Percentiles rank a stretch among this genome's conserved stretches.
Evolutionary conservation across 2,797 vertebrate genomes (phyloP).

Genomic region (Mico argentatus): DNA sequence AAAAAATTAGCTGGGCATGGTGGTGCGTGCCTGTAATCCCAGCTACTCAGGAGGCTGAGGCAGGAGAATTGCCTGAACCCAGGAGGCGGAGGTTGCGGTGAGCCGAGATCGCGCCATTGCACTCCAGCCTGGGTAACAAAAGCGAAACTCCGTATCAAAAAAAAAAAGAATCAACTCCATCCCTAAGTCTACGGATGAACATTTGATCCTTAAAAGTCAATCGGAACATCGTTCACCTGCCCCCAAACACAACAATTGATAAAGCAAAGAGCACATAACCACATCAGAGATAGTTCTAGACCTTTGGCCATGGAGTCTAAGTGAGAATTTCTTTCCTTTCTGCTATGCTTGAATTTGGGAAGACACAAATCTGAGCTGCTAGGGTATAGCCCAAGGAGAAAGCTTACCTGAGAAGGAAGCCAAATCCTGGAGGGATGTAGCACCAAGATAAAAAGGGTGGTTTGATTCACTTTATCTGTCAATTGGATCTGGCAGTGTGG

Average conservation of each 20-base stretch:
- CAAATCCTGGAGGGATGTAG: not conserved
- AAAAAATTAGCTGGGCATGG: no score
- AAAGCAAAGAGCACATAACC: not conserved
- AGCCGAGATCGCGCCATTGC: no score
- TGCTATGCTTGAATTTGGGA: not conserved
- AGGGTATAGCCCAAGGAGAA: not conserved
- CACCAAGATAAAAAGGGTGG: not conserved
- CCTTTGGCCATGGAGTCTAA: not conserved
- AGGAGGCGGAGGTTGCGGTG: no score
- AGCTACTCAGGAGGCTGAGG: no score
- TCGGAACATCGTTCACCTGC: not conserved
- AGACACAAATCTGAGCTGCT: not conserved
- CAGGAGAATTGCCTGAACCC: no score
- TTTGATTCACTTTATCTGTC: not conserved
- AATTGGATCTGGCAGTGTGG: not conserved
- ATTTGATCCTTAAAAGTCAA: not conserved
- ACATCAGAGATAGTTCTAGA: not conserved
- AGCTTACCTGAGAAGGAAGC: not conserved
- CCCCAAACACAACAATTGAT: not conserved
- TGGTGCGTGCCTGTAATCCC: no score
- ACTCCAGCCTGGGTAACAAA: no score
- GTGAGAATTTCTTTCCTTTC: slow-evolving; percentile 41
- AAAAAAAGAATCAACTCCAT: not conserved
- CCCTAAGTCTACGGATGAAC: not conserved
- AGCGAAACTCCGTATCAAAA: no score